Evolutionary conservation across 2,113 vertebrate genomes (phyloP), one percentile per base, ranked within the genome.

Genomic region (Bubalus kerabau): DNA sequence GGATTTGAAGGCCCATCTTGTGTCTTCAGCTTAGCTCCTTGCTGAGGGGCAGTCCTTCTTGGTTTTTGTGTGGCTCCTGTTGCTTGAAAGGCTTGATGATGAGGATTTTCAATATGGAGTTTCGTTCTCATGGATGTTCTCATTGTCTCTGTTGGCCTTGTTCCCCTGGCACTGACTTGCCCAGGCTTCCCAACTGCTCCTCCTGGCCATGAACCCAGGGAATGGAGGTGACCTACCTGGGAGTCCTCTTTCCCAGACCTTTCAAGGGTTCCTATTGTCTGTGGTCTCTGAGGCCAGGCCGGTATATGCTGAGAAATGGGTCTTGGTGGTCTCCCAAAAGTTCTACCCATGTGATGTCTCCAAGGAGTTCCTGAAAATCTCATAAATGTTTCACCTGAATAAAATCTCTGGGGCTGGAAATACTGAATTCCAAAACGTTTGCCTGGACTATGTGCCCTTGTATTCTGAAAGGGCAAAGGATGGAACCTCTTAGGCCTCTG

Each of bases 381-480:
- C n/a, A 43, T 57, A 32, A 91, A 89, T 50, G 59, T 94, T 94
- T 52, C 40, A 57, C 26, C 56, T 32, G 94, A 83, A 87, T 86
- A 80, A 97, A 93, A 96, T 86, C 76, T 97, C 85, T 76, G 98
- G 26, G 97, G 94, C 59, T 83, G 94, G 67, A 92, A 94, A 32
- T 52, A 86, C 1, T 71, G 76, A 85, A 60, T 15, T 64, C 81
- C 76, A 74, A 92, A 95, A 88, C 2, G 30, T 83, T 54, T 88
- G 12, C 76, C 43, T 94, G 1, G 87, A 28, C 21, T 46, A 16
- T 30, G 56, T 57, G 2, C 7, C 28, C 50, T 50, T 91, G 36
- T 52, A 60, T 93, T 95, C 50, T 80, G 92, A 94, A 98, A 95
- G 5, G 85, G 46, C 4, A 57, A 88, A 74, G 88, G 81, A 82